Conservation (phyloP, 1,140 invertebrate genomes). For the Rhyzopertha dominica region DNA sequence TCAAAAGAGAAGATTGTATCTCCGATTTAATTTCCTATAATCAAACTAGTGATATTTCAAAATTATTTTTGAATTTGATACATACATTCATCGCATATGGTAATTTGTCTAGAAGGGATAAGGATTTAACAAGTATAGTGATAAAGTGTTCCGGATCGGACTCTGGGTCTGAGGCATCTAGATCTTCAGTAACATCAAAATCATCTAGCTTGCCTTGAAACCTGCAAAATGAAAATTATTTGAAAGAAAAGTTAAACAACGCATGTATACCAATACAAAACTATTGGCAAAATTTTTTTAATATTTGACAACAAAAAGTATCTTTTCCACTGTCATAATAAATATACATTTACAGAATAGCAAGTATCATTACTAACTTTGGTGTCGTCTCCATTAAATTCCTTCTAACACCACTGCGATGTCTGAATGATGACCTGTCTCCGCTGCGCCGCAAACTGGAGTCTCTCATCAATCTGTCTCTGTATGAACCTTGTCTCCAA, state of each 20-base stretch:
- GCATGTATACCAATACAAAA: not conserved
- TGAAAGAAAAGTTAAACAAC: not conserved
- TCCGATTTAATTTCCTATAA: conserved; percentile 69
- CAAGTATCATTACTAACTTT: conserved; percentile 19
- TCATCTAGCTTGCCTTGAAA: conserved; percentile 19
- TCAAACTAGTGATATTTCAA: conserved; percentile 12
- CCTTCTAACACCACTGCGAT: conserved; percentile 45
- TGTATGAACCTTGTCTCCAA: conserved; percentile 57
- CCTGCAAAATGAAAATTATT: conserved; percentile 2
- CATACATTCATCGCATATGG: conserved; percentile 77
- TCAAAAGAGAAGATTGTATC: conserved; percentile 74
- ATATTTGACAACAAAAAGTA: conserved; percentile 8
- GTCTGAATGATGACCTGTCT: conserved; percentile 49
- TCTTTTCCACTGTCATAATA: conserved; percentile 7
- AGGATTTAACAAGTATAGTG: conserved; percentile 78
- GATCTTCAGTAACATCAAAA: conserved; percentile 57
- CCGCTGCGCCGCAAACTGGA: conserved; percentile 53
- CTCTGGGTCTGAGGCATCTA: conserved; percentile 59
- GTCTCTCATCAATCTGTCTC: conserved; percentile 44
- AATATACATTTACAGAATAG: not conserved
- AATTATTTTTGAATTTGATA: conserved; percentile 15
- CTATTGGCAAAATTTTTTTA: not conserved
- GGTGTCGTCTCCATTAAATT: conserved; percentile 45
- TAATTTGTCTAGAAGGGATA: conserved; percentile 77
- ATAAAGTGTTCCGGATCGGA: conserved; percentile 68